Conservation (phyloP, 92 coral and sea anemone species). For the Chrysogorgia sp. region DNA sequence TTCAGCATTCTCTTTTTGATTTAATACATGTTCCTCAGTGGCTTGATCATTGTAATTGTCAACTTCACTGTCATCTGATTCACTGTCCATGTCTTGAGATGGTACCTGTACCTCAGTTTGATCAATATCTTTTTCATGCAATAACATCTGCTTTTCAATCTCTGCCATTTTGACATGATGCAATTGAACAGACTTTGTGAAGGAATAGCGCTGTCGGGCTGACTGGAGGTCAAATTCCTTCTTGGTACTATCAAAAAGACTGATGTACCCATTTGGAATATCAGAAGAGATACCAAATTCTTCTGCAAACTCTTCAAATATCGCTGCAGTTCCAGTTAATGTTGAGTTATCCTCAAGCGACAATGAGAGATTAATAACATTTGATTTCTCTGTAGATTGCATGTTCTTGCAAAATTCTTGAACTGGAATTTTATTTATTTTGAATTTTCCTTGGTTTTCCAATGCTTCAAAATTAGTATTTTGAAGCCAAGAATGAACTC, state of each 20-base stretch:
- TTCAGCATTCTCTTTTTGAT: not conserved
- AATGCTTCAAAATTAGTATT: not conserved
- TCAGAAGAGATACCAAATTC: slow-evolving; percentile 8
- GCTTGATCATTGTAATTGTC: not conserved
- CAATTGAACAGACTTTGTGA: slow-evolving; percentile 20
- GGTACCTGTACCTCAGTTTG: not conserved
- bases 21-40: not conserved
- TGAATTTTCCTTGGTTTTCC: not conserved
- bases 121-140: slow-evolving; percentile 5
- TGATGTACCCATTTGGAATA: not conserved
- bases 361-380: slow-evolving; percentile 22
- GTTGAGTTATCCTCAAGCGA: slow-evolving; percentile 34
- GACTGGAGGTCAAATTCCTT: slow-evolving; percentile 7
- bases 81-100: slow-evolving; percentile 9
- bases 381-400: slow-evolving; percentile 15
- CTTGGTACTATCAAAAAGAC: not conserved
- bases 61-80: not conserved
- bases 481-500: slow-evolving; percentile 32
- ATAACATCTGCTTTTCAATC: slow-evolving; percentile 10
- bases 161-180: not conserved
- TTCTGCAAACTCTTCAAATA: slow-evolving; percentile 7
- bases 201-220: slow-evolving; percentile 11
- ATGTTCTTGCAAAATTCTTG: slow-evolving; percentile 12
- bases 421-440: slow-evolving; percentile 4
- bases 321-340: slow-evolving; percentile 14